Conservation (phyloP, 2,888 invertebrate genomes). For the Hipparchia sbordonii region DNA sequence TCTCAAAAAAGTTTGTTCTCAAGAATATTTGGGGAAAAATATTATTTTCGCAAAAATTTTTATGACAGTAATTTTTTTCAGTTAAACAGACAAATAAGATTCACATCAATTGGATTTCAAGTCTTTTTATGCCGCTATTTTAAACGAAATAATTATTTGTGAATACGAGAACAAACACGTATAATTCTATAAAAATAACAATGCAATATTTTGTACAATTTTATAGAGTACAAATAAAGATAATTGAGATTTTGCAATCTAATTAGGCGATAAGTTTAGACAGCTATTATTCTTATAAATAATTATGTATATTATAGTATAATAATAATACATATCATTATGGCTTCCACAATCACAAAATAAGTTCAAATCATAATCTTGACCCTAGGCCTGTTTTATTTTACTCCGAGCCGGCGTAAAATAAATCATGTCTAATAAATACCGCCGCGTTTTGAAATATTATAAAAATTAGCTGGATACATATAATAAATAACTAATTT, state of each 20-base stretch:
- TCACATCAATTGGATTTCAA: not conserved
- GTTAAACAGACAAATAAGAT: not conserved
- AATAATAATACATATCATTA: not conserved
- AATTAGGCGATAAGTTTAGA: conserved; percentile 15
- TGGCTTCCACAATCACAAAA: conserved; percentile 36
- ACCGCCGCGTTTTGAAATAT: conserved; percentile 15
- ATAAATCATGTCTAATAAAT: not conserved
- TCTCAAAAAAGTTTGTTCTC: conserved; percentile 3
- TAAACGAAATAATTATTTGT: not conserved
- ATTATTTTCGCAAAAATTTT: not conserved
- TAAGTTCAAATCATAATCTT: conserved; percentile 22
- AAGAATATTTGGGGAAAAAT: no score
- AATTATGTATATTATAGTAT: no score
- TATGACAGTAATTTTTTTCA: no score
- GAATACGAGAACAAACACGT: conserved; percentile 8
- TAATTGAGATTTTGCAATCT: conserved; percentile 12
- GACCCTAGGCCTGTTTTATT: not conserved
- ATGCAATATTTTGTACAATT: conserved; percentile 17
- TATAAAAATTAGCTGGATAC: not conserved
- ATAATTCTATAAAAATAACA: conserved; percentile 1
- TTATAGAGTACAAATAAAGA: conserved; percentile 7
- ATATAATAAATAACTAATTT: not conserved
- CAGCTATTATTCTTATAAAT: conserved; percentile 7
- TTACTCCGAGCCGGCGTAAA: not conserved
- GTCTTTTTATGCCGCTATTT: not conserved